A percentile compares a stretch with the other conserved stretches of the same genome.
phyloP scores from a whole-genome alignment of 2,113 vertebrate genomes.

The Dipodomys merriami region DNA sequence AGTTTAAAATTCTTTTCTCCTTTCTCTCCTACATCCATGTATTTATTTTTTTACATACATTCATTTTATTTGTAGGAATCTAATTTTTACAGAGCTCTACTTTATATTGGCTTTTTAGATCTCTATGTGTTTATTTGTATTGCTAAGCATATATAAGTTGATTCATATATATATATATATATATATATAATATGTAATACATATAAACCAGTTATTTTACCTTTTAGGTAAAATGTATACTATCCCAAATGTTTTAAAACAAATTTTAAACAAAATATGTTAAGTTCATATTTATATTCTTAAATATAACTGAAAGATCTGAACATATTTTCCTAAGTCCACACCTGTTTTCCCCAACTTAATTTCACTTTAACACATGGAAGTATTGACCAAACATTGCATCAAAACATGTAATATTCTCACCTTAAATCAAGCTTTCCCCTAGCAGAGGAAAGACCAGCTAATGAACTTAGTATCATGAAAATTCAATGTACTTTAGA shows the following conservation, averaged over 20 bases:
- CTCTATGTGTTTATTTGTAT: too few relatives aligned
- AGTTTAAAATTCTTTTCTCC: not conserved
- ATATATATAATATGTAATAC: not conserved
- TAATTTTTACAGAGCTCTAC: too few relatives aligned
- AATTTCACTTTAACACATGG: not conserved
- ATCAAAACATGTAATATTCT: not conserved
- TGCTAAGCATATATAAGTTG: too few relatives aligned
- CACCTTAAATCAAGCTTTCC: not conserved
- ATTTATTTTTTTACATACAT: not conserved
- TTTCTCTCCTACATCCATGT: not conserved
- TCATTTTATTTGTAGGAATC: too few relatives aligned
- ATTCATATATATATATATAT: not conserved
- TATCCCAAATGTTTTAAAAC: not conserved
- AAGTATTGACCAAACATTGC: not conserved
- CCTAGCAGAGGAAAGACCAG: not conserved
- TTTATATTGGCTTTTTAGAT: too few relatives aligned
- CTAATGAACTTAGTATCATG: not conserved
- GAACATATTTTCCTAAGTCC: not conserved
- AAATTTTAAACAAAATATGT: slow-evolving; percentile 17
- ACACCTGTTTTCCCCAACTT: not conserved
- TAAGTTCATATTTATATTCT: not conserved
- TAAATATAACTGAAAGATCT: not conserved
- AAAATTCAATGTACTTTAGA: not conserved
- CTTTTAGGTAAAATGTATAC: not conserved
- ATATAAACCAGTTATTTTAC: not conserved